Base-by-base conservation (phyloP, 2,888 invertebrate species). In the Linnaemya vulpina region DNA sequence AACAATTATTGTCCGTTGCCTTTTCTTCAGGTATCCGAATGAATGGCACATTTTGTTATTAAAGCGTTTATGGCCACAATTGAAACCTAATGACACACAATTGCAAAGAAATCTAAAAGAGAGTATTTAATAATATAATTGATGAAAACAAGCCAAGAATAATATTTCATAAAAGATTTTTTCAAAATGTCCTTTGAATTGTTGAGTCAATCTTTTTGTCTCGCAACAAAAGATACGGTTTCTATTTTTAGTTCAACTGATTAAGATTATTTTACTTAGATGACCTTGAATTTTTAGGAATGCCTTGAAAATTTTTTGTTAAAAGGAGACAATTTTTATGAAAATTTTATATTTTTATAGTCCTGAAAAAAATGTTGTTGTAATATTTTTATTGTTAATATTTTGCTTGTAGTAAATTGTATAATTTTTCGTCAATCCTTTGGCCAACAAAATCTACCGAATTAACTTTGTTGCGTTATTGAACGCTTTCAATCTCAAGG, bases 1-100 rank as follows among this genome's bases (percentile, higher is more conserved):
- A 78, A 81, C 60, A 55, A 73, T 81, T 86, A 82, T 70, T 86
- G 76, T 83, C 75, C 63, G 55, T 78, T 77, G 86, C 82, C 75
- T 70, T 83, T 65, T 75, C 74, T 79, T 79, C 55, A 74, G 67
- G 75, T 73, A 73, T 71, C 63, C 71, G 68, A 65, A 38, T 79
- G 58, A 49, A 71, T 71, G 74, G 60, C 51, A 68, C 5, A 30
- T 71, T 77, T 75, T 76, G 68, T 68, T 71, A 63, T 67, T 67
- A 17, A 17, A 5, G 49, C 68, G 68, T 78, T 65, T 82, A 38
- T 79, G 71, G 70, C 68, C 63, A 62, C 86, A 87, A 86, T 87
- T 86, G 86, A 86, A 84, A 68, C 74, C 81, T 79, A 82, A 84
- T 74, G 79, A 73, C 78, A 86, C 38, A n/a, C 30, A 7, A 11